These are phyloP conservation scores for Australoheros scitulus DNA, from an alignment of 2,113 vertebrate genomes.

Conservation along the genomic window DNA sequence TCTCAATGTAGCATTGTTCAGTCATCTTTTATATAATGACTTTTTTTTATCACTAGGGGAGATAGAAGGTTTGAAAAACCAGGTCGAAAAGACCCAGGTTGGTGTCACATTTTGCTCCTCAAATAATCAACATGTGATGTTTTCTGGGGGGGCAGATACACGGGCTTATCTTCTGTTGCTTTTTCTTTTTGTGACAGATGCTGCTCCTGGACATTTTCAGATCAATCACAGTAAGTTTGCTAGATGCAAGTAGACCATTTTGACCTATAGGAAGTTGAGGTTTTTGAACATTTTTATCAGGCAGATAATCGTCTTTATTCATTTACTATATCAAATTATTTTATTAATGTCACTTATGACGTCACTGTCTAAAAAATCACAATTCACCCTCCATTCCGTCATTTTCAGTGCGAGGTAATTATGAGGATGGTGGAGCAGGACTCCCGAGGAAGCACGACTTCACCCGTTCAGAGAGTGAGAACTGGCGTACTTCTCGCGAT, in stretches of 20 bases:
- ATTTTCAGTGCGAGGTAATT: conserved; percentile 89
- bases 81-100: conserved; percentile 98
- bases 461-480: conserved; percentile 95
- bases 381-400: not conserved
- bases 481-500: conserved; percentile 94
- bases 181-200: conserved; percentile 45
- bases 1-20: not conserved
- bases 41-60: conserved; percentile 82
- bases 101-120: conserved; percentile 56
- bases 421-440: conserved; percentile 87
- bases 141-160: not conserved
- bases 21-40: not conserved
- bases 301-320: not conserved
- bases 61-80: conserved; percentile 99
- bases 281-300: not conserved
- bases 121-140: conserved; percentile 17
- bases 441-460: conserved; percentile 93
- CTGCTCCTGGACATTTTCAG: conserved; percentile 79
- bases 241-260: not conserved
- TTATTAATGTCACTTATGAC: not conserved
- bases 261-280: not conserved
- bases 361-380: not conserved
- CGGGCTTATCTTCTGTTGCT: conserved; percentile 33
- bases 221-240: conserved; percentile 81
- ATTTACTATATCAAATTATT: not conserved